Base-by-base conservation (phyloP, 2,113 vertebrate genomes). In the Onychorhynchus coronatus region DNA sequence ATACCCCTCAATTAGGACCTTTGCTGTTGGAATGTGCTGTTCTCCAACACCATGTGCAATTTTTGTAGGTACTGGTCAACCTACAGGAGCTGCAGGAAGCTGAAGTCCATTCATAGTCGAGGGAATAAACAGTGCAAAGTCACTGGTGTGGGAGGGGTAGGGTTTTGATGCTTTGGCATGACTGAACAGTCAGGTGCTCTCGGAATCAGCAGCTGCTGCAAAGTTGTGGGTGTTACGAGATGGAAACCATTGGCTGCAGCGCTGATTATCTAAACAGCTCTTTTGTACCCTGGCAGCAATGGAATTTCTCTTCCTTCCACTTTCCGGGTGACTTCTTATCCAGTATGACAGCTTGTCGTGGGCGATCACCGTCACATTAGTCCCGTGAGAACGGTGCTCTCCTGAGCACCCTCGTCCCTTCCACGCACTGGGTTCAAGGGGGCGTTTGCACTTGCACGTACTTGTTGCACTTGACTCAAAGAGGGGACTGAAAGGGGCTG, bases 271-370 rank as follows among this genome's bases (percentile, higher is more conserved):
- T 96, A 92, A 97, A 95, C 82, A 96, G 96, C 77, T 94, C 95
- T 96, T 96, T 97, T 97, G 95, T 97, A 14, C 6, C 0, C 61
- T 63, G 90, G 91, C 93, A 95, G 95, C 87, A 66, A 24, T 96
- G 96, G 97, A 97, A 96, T 96, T 97, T 97, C 96, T 97, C 93
- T 98, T 98, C 97, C 97, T 98, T 97, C 97, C 89, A 82, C 96
- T 99, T 99, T 99, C 98, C 84, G 97, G 97, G 95, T 95, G 97
- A 95, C 85, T 97, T 95, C 46, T 98, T 98, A 98, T 98, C 61
- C 17, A 87, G 65, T 97, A 71, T 98, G 99, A 99, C 98, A 98
- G 97, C 89, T 96, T 99, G 99, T 99, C 98, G 24, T 95, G 97
- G 97, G 95, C 70, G 88, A 98, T 99, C 97, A 98, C 55, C 47